Evolutionary conservation across 2,113 vertebrate genomes (phyloP).

Genomic region (Centropus bengalensis): DNA sequence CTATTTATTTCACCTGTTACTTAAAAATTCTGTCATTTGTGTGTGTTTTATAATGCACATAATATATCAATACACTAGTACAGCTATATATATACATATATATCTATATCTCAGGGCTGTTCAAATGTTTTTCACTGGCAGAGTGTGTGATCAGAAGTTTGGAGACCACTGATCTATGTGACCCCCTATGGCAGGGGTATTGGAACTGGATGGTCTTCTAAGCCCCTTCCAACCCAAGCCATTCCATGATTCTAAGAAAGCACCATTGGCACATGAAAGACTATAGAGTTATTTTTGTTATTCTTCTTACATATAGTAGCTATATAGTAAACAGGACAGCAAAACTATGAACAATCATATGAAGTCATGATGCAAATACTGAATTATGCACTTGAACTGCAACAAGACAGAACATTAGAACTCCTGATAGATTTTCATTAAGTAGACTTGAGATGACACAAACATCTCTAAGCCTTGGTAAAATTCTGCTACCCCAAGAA

Average conservation of each 20-base stretch:
- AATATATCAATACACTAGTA: background rate
- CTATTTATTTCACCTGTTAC: background rate
- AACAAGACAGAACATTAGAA: background rate
- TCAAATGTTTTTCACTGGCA: background rate
- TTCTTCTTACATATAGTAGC: background rate
- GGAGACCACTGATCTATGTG: background rate
- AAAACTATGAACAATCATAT: background rate
- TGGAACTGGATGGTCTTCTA: too few species aligned
- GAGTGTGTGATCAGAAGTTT: accelerated
- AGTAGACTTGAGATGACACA: background rate
- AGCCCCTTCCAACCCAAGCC: too few species aligned
- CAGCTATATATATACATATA: background rate
- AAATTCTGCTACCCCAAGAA: background rate
- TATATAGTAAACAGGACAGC: background rate
- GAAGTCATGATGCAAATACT: background rate
- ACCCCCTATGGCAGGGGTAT: background rate
- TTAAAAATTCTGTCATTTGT: background rate
- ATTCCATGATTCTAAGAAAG: background rate
- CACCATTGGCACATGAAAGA: background rate
- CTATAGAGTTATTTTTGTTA: background rate
- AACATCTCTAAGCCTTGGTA: background rate
- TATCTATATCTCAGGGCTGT: too few species aligned
- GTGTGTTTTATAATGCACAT: background rate
- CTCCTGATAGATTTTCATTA: background rate
- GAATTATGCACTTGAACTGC: background rate